These are phyloP conservation scores for Sorex fumeus DNA, from an alignment of 2,113 vertebrate species.

Conservation along the genomic window DNA sequence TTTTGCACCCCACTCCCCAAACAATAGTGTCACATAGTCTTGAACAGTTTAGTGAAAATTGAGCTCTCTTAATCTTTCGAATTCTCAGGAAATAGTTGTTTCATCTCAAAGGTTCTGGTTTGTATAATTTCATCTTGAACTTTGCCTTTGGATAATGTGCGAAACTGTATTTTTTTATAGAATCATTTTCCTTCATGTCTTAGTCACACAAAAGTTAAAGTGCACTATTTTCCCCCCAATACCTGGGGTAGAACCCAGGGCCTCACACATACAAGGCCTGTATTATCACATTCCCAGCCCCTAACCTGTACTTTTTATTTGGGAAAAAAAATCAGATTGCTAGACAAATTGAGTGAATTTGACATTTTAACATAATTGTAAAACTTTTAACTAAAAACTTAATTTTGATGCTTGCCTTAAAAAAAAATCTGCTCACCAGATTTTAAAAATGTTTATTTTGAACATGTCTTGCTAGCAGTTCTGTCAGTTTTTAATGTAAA, in stretches of 20 bases:
- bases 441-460: conserved; percentile 43
- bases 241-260: too few relatives aligned
- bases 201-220: too few relatives aligned
- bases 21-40: background rate
- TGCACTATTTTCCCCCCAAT: too few relatives aligned
- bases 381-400: conserved; percentile 55
- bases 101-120: conserved; percentile 23
- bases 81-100: conserved; percentile 62
- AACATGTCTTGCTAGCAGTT: conserved; percentile 9
- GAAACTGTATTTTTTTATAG: conserved; percentile 28
- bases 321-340: conserved; percentile 54
- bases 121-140: conserved; percentile 21
- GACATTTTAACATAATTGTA: conserved; percentile 48
- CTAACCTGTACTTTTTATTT: conserved; percentile 57
- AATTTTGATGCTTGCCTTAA: conserved; percentile 48
- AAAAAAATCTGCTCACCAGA: background rate
- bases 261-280: too few relatives aligned
- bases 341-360: conserved; percentile 26
- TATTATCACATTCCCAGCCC: too few relatives aligned
- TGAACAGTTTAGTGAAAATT: conserved; percentile 40
- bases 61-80: conserved; percentile 22
- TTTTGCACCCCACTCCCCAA: background rate
- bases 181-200: background rate
- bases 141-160: conserved; percentile 58
- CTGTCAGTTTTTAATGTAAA: conserved; percentile 11